These are phyloP conservation scores for Porites lobata DNA, from an alignment of 92 coral and sea anemone genomes.

Conservation along the genomic window DNA sequence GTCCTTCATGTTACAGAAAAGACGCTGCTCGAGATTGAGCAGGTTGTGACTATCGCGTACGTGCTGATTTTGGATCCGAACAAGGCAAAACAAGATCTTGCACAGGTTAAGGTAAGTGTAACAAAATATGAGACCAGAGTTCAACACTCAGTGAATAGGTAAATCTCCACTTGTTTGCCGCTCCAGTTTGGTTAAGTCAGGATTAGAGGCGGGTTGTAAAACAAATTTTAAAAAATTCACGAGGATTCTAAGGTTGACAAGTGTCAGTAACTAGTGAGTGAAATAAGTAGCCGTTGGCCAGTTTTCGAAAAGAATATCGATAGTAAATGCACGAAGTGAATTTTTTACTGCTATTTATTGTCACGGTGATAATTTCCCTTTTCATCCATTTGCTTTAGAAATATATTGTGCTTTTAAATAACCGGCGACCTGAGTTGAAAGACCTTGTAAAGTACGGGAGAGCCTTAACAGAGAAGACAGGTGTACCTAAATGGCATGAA, in stretches of 20 bases:
- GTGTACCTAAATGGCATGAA: constrained; percentile 83
- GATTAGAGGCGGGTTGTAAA: no score
- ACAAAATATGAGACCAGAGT: neutral
- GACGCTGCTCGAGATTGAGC: constrained; percentile 73
- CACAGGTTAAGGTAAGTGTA: constrained; percentile 79
- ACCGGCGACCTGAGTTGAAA: constrained; percentile 75
- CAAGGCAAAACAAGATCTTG: constrained; percentile 81
- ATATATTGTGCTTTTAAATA: constrained; percentile 74
- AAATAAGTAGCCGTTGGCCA: no score
- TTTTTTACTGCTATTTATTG: neutral
- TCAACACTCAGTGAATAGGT: no score
- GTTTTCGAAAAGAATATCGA: no score
- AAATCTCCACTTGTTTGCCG: no score
- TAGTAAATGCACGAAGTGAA: no score
- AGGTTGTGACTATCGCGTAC: constrained; percentile 71
- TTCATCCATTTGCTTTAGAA: constrained; percentile 50
- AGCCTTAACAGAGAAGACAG: constrained; percentile 83
- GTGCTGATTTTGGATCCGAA: constrained; percentile 75
- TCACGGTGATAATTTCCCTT: neutral
- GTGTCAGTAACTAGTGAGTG: no score
- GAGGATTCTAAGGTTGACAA: no score
- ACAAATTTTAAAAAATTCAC: no score
- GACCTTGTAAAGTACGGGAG: constrained; percentile 84
- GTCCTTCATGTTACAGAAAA: constrained; percentile 75
- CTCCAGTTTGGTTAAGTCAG: no score